Evolutionary conservation across 2,797 vertebrate genomes (phyloP), one percentile per base, ranked within the genome.

Genomic region (Cyprinella venusta): DNA sequence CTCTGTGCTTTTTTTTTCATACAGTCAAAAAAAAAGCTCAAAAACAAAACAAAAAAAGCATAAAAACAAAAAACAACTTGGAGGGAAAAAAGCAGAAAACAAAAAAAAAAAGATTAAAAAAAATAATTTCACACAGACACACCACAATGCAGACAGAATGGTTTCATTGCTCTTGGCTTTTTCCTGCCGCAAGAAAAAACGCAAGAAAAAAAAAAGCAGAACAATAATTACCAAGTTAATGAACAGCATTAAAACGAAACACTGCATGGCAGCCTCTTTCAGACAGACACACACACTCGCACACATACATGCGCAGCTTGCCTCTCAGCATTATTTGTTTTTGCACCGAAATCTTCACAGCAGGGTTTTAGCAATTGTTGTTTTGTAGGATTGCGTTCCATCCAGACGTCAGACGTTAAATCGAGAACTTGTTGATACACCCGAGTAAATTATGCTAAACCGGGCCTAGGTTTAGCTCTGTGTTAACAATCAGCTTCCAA

Each of bases 201-300:
- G 88, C 89, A 91, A 77, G 18, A 59, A 18, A 38, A 82, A 85
- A 90, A 88, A 91, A 90, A 90, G 88, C 86, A 89, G 85, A 90
- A 92, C 64, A 92, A 93, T 90, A 93, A 93, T 92, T 90, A 91
- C 89, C 86, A 86, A 93, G 91, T 91, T 91, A 92, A 93, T 92
- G 89, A 92, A 91, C 91, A 90, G 90, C 92, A 83, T 91, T 91
- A 88, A 90, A 92, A 93, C 88, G 90, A 92, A 93, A 93, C 91
- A 93, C 89, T 93, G 93, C 93, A 94, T 94, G 94, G 88, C 93
- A 91, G 91, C 90, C 90, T 92, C 90, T 92, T 88, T 89, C 88
- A 86, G 88, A 91, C 83, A 88, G 84, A 85, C 87, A 88, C 89
- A 91, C 85, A 38, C 78, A 76, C 72, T 80, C 63, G 75, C 56